Percentiles rank a stretch among this genome's conserved stretches.
Conservation (phyloP, 2,113 vertebrate genomes). For the Epinephelus fuscoguttatus region DNA sequence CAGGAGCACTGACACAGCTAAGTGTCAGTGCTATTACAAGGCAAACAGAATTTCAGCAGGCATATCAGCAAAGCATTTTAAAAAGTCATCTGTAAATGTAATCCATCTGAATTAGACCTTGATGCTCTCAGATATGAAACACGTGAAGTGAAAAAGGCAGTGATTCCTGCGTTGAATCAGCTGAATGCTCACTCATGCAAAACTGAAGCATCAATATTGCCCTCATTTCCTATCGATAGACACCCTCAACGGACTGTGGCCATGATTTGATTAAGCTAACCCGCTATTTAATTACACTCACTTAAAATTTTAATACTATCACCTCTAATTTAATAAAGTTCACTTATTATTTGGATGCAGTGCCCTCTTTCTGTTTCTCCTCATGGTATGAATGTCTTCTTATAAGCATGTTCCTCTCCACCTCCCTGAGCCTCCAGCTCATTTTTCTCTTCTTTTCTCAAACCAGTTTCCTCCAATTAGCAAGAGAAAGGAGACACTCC, state of each 20-base stretch:
- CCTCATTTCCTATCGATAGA: conserved; percentile 3
- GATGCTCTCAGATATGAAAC: not conserved
- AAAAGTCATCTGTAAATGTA: not conserved
- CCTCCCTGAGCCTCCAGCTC: conserved; percentile 24
- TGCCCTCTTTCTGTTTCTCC: not conserved
- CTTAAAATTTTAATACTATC: conserved; percentile 12
- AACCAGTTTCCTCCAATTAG: conserved; percentile 43
- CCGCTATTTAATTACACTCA: conserved; percentile 1
- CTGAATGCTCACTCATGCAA: conserved; percentile 1
- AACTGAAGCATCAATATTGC: not conserved
- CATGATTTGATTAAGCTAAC: conserved; percentile 33
- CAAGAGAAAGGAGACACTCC: conserved; percentile 15
- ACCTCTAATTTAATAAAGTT: conserved; percentile 9
- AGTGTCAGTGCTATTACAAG: not conserved
- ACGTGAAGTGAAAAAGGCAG: not conserved
- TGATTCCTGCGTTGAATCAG: not conserved
- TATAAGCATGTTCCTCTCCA: not conserved
- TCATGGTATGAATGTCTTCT: not conserved
- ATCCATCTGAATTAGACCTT: not conserved
- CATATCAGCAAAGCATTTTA: not conserved
- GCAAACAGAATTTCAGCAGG: not conserved
- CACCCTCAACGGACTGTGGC: not conserved
- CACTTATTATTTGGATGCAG: conserved; percentile 4
- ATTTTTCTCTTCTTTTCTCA: conserved; percentile 23
- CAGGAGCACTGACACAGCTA: too few species aligned